Conservation (phyloP, 2,888 invertebrate genomes). For the Trissoscelio sp. region DNA sequence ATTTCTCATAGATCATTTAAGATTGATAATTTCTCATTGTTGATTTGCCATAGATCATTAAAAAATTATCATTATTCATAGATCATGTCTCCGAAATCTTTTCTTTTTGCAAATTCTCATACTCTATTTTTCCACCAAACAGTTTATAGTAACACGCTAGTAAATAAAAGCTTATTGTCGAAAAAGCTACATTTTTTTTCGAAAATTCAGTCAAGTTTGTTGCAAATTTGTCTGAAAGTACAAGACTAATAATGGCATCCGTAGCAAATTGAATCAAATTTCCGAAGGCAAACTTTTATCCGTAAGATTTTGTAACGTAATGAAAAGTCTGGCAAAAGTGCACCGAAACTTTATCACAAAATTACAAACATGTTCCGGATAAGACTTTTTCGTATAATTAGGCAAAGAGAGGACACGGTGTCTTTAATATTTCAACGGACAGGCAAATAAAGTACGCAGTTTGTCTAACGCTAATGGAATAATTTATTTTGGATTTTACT, state of each 20-base stretch:
- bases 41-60: too few species aligned
- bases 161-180: too few species aligned
- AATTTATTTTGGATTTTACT: conserved; percentile 9
- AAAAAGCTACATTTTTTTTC: background rate
- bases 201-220: background rate
- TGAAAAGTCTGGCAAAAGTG: conserved; percentile 15
- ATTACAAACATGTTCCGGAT: conserved; percentile 20
- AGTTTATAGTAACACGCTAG: too few species aligned
- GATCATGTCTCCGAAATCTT: too few species aligned
- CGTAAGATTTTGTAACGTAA: conserved; percentile 10
- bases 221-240: conserved; percentile 2
- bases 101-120: too few species aligned
- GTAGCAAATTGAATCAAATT: conserved; percentile 24
- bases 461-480: conserved; percentile 16
- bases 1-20: too few species aligned
- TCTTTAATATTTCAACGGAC: conserved; percentile 14
- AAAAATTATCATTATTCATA: too few species aligned
- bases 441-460: background rate
- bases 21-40: too few species aligned
- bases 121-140: too few species aligned
- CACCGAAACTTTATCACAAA: conserved; percentile 15
- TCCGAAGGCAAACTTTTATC: conserved; percentile 24
- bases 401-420: conserved; percentile 14
- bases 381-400: conserved; percentile 30
- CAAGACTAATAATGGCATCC: conserved; percentile 15